Percentiles rank a stretch among this genome's conserved stretches.
Evolutionary conservation across 2,797 vertebrate genomes (phyloP).

Genomic region (Karalla daura): DNA sequence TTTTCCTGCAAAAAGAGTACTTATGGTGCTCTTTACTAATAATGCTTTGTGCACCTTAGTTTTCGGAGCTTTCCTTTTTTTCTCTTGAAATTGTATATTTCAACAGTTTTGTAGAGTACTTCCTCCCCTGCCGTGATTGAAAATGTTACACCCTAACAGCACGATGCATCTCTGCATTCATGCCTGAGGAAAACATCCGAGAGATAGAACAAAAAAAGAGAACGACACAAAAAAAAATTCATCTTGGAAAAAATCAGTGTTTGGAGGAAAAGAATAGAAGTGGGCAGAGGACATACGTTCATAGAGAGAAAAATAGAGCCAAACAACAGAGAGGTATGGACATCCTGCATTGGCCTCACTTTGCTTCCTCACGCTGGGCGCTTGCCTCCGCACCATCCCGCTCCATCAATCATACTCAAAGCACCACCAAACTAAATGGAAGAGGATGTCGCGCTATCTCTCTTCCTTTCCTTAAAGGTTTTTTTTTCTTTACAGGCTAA

Average conservation of each 20-base stretch:
- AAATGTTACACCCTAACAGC: constrained; percentile 1
- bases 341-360: constrained; percentile 57
- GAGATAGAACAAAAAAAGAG: not conserved
- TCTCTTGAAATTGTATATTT: not conserved
- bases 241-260: constrained; percentile 8
- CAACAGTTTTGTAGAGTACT: not conserved
- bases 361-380: constrained; percentile 52
- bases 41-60: not conserved
- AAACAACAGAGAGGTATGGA: constrained; percentile 41
- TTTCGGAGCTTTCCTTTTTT: not conserved
- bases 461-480: constrained; percentile 40
- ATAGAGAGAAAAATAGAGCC: constrained; percentile 32
- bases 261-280: constrained; percentile 11
- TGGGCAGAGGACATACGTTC: constrained; percentile 22
- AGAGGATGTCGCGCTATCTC: constrained; percentile 78
- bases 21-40: not conserved
- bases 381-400: constrained; percentile 61
- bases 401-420: constrained; percentile 81
- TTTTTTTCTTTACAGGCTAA: constrained; percentile 43
- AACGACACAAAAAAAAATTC: constrained; percentile 6
- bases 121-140: not conserved
- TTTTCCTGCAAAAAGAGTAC: not conserved
- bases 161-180: constrained; percentile 3
- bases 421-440: constrained; percentile 71
- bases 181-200: not conserved